Evolutionary conservation across 1,140 invertebrate species (phyloP).

Genomic region (Drosophila sp.): DNA sequence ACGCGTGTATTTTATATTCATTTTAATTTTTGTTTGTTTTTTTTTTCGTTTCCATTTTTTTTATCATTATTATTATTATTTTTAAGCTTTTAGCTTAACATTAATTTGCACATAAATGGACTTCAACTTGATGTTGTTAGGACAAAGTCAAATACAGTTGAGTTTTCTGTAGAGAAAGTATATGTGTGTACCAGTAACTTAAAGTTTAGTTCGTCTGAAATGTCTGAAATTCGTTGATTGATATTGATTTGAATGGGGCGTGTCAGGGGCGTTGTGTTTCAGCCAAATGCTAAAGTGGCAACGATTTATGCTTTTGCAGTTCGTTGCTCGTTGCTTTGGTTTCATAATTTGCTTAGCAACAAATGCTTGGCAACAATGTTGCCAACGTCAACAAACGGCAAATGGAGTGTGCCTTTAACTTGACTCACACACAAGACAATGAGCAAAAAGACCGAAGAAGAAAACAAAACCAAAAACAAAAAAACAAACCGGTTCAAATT

Average conservation of each 20-base stretch:
- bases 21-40: too few species aligned
- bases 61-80: conserved; percentile 29
- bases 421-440: conserved; percentile 45
- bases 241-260: conserved; percentile 49
- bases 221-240: conserved; percentile 27
- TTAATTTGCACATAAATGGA: conserved; percentile 74
- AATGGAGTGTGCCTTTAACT: conserved; percentile 20
- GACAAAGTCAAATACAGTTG: conserved; percentile 20
- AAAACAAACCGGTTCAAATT: conserved; percentile 77
- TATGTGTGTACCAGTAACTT: conserved; percentile 16
- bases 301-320: conserved; percentile 14
- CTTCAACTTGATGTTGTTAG: conserved; percentile 19
- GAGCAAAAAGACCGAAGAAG: conserved; percentile 37
- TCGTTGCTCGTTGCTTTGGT: conserved; percentile 17
- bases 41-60: too few species aligned
- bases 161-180: conserved; percentile 66
- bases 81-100: conserved; percentile 45
- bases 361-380: conserved; percentile 62
- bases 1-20: conserved; percentile 2
- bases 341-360: conserved; percentile 67
- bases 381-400: conserved; percentile 38
- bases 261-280: conserved; percentile 15
- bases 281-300: background rate
- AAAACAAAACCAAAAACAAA: conserved; percentile 39
- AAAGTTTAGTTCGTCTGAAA: conserved; percentile 37